Evolutionary conservation across 2,888 invertebrate genomes (phyloP), one percentile per base, ranked within the genome.

Genomic region (Ormyrus nitidulus): DNA sequence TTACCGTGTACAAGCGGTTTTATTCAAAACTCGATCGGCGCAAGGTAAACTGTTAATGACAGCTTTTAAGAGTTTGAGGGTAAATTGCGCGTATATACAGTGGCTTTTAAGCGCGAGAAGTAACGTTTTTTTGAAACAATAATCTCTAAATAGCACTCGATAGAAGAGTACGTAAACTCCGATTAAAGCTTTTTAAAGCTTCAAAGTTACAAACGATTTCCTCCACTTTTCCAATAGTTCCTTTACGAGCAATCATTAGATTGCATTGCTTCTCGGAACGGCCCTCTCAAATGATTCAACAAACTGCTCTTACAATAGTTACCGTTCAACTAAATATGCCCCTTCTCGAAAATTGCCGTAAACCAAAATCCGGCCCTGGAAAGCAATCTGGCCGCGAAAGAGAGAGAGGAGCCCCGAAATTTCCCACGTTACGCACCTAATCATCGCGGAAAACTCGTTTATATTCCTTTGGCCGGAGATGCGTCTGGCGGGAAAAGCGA

Each of bases 401-500:
- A 19, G 19, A 19, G 19, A 19, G 19, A 19, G 34, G 34, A 34
- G 34, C 34, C 34, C 34, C 34, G 34, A 34, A 34, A 34, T 34
- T 34, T 34, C 34, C 34, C 34, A n/a, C 10, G 7, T 46, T 10
- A 6, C 44, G 5, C 9, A 19, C 8, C 48, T n/a, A 61, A 6
- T 46, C 11, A 8, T 51, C 19, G 49, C 54, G 46, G 46, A 34
- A 51, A 64, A 19, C 53, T 65, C 58, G 71, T 77, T 72, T 66
- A 73, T 48, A 69, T 78, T 68, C 73, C 53, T 78, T 54, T 78
- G 68, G 72, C 7, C 19, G 13, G 64, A 48, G 64, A 48, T 8
- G 48, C 13, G 46, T 10, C 59, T 44, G 44, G 69, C 68, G 51
- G 62, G n/a, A 58, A 58, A 66, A 80, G 66, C 80, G 73, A 82